Evolutionary conservation across 1,140 invertebrate genomes (phyloP).

Genomic region (Trachymyrmex cornetzi): DNA sequence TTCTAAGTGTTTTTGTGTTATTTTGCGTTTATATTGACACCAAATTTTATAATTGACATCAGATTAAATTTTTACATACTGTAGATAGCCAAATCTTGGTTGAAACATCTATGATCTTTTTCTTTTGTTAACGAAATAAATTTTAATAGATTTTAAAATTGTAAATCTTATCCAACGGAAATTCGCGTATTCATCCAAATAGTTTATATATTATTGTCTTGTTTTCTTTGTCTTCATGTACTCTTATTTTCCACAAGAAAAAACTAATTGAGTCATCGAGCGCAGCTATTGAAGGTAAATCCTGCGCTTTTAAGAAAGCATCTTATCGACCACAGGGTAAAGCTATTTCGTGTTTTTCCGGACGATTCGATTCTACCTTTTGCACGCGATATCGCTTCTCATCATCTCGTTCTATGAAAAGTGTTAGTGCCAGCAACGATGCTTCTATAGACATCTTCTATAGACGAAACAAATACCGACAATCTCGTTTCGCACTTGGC

Average conservation of each 20-base stretch:
- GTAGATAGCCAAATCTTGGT: no score
- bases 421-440: slow-evolving; percentile 10
- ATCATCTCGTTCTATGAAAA: slow-evolving; percentile 15
- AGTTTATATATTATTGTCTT: background rate
- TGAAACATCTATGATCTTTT: no score
- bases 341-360: background rate
- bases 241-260: background rate
- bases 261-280: slow-evolving; percentile 46
- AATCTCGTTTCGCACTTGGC: slow-evolving; percentile 52
- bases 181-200: background rate
- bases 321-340: background rate
- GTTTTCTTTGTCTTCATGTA: background rate
- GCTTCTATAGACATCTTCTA: slow-evolving; percentile 10
- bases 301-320: slow-evolving; percentile 7
- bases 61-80: no score
- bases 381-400: slow-evolving; percentile 26
- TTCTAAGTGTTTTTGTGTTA: no score
- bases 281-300: slow-evolving; percentile 34
- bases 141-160: background rate
- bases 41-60: no score
- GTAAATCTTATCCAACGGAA: background rate
- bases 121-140: no score
- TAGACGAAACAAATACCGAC: slow-evolving; percentile 64
- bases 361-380: background rate
- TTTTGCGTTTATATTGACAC: no score